Percentiles rank a stretch among this genome's conserved stretches.
phyloP scores from a whole-genome alignment of 2,113 vertebrate genomes.

The Tupaia tana region DNA sequence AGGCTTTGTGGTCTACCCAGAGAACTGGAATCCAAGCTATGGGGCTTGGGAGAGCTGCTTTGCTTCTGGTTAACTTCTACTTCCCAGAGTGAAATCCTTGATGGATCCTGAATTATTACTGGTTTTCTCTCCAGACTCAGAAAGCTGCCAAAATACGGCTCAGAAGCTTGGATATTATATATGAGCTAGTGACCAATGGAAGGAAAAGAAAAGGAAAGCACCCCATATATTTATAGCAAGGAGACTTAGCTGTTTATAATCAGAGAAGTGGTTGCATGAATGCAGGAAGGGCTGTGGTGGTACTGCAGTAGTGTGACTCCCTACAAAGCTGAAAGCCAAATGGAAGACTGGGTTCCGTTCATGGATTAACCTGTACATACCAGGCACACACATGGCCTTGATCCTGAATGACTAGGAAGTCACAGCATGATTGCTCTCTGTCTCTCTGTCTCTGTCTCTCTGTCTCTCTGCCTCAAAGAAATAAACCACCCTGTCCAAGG shows the following conservation, averaged over 20 bases:
- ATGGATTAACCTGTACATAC: no score
- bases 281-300: background rate
- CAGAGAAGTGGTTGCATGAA: background rate
- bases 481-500: no score
- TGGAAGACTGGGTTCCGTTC: no score
- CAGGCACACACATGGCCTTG: no score
- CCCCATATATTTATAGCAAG: background rate
- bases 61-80: constrained; percentile 39
- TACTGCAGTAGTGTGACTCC: no score
- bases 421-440: no score
- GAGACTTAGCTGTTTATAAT: background rate
- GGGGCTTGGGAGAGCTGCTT: background rate
- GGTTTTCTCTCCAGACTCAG: background rate
- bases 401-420: no score
- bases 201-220: background rate
- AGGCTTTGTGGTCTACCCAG: background rate
- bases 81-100: background rate
- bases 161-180: background rate
- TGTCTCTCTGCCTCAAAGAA: no score
- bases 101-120: background rate
- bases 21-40: background rate
- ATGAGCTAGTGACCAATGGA: background rate
- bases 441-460: no score
- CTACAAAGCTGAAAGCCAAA: no score
- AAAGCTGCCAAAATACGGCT: background rate